These are phyloP conservation scores for Phalacrocorax pelagicus DNA, from an alignment of 2,113 vertebrate species.

Conservation along the genomic window DNA sequence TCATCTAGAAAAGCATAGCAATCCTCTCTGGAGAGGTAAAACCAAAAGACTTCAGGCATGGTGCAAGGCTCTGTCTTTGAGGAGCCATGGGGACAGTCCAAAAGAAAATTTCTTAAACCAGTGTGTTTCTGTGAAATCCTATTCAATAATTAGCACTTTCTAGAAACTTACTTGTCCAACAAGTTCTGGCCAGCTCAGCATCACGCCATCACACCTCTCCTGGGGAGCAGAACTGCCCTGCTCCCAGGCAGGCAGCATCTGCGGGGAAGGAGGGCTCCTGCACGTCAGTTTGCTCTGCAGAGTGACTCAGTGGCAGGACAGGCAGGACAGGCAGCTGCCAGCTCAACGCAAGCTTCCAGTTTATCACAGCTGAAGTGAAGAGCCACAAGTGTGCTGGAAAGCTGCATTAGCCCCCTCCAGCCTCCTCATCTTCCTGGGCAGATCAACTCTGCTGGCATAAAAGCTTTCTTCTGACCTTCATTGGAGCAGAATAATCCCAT, in stretches of 20 bases:
- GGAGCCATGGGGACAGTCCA: neutral
- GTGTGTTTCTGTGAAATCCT: neutral
- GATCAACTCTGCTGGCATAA: neutral
- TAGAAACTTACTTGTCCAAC: neutral
- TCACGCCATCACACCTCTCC: neutral
- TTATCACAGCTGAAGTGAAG: neutral
- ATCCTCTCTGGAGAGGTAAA: neutral
- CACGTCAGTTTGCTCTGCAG: rapidly evolving
- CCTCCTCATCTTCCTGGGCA: neutral
- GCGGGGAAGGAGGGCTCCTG: neutral
- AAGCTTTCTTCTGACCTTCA: neutral
- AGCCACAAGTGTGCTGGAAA: neutral
- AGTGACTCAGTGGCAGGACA: neutral
- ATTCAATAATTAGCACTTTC: neutral
- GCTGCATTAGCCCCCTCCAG: neutral
- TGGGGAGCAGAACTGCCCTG: neutral
- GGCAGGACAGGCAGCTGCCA: neutral
- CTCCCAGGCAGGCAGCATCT: neutral
- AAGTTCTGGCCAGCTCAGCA: neutral
- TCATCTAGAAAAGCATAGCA: neutral
- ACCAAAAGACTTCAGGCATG: rapidly evolving
- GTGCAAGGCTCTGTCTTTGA: neutral
- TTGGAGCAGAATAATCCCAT: neutral
- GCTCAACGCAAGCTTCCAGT: neutral
- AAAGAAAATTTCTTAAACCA: neutral